phyloP scores from a whole-genome alignment of 1,140 invertebrate species.

The Listronotus bonariensis region DNA sequence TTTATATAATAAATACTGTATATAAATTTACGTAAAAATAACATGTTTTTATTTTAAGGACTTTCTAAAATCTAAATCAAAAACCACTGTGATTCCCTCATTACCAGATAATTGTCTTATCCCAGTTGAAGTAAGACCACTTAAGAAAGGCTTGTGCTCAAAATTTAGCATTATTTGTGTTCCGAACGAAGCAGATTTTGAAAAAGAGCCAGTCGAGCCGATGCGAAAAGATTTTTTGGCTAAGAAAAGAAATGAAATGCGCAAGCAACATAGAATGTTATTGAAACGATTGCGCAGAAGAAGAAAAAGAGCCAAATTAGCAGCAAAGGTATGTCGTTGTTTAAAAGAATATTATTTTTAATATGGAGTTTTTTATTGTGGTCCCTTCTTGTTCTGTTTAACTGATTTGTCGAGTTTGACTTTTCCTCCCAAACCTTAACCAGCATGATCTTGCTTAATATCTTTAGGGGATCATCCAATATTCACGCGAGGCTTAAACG shows the following conservation, averaged over 20 bases:
- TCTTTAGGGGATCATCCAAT: no score
- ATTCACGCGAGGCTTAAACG: no score
- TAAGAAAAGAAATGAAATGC: slow-evolving; percentile 61
- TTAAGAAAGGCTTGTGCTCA: slow-evolving; percentile 58
- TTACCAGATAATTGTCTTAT: slow-evolving; percentile 57
- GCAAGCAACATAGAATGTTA: slow-evolving; percentile 62
- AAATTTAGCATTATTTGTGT: slow-evolving; percentile 69
- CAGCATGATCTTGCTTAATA: no score
- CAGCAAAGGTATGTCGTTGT: slow-evolving; percentile 34
- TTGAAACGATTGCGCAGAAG: slow-evolving; percentile 65
- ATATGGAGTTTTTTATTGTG: no score
- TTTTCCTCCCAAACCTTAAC: no score
- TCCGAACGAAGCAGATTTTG: slow-evolving; percentile 64
- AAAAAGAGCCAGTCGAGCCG: slow-evolving; percentile 62
- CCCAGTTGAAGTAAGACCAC: slow-evolving; percentile 59
- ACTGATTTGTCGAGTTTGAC: no score
- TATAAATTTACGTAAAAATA: slow-evolving; percentile 11
- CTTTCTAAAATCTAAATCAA: slow-evolving; percentile 21
- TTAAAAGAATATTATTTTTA: no score
- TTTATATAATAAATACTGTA: no score
- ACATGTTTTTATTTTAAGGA: slow-evolving; percentile 21
- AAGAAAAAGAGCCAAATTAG: slow-evolving; percentile 60
- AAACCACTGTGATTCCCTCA: slow-evolving; percentile 25
- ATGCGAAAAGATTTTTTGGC: slow-evolving; percentile 64
- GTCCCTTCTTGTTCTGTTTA: no score